Percentiles rank a stretch among this genome's conserved stretches.
Conservation (phyloP, 2,113 vertebrate species). For the Panthera uncia region DNA sequence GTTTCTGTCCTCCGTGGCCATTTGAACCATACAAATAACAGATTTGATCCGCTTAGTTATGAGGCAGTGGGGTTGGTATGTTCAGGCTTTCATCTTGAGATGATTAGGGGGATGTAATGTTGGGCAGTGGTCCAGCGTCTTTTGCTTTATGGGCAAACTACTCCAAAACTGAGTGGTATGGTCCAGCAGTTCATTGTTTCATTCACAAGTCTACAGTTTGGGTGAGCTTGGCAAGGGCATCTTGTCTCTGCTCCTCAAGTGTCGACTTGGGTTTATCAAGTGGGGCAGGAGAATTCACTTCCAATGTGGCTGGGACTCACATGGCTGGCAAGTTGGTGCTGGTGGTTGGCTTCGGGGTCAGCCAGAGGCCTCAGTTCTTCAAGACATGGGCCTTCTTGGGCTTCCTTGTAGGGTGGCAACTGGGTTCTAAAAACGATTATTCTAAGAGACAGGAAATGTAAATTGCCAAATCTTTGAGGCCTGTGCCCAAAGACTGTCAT, state of each 20-base stretch:
- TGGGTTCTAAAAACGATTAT: not conserved
- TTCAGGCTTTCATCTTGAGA: not conserved
- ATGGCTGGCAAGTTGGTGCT: not conserved
- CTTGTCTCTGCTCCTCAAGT: not conserved
- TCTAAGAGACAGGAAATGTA: not conserved
- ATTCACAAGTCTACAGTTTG: not conserved
- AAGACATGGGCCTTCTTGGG: not conserved
- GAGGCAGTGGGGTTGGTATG: not conserved
- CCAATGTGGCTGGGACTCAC: not conserved
- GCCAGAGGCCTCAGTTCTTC: not conserved
- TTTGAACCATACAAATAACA: not conserved
- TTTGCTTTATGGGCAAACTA: not conserved
- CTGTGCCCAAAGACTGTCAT: not conserved
- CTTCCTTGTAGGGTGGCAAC: not conserved
- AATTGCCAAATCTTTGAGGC: not conserved
- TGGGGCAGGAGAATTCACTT: not conserved
- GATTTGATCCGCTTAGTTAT: not conserved
- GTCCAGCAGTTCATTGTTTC: not conserved
- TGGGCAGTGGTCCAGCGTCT: not conserved
- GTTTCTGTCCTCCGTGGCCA: slow-evolving; percentile 40
- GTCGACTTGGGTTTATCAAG: not conserved
- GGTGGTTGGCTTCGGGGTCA: not conserved
- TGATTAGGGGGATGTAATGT: not conserved
- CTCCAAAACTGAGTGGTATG: not conserved
- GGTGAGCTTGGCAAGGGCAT: not conserved